Percentiles rank a stretch among this genome's conserved stretches.
Evolutionary conservation across 2,888 invertebrate genomes (phyloP).

Genomic region (Amphipyra berbera): DNA sequence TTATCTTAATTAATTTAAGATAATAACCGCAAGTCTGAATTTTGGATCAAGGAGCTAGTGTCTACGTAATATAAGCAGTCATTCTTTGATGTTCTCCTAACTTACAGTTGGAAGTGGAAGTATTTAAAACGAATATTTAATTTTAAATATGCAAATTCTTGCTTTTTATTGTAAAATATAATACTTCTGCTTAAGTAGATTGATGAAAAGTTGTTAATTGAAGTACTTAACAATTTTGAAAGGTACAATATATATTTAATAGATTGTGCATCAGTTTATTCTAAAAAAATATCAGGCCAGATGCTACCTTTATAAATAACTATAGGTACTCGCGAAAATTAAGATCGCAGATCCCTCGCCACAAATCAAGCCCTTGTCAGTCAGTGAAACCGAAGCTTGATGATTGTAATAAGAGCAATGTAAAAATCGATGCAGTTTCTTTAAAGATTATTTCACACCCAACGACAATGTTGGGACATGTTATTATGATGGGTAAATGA

Average conservation of each 20-base stretch:
- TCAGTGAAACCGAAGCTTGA: conserved; percentile 49
- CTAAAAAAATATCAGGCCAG: too few species aligned
- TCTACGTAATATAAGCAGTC: not conserved
- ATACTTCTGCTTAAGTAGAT: too few species aligned
- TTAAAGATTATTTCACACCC: not conserved
- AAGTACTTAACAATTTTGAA: too few species aligned
- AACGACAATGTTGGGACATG: not conserved
- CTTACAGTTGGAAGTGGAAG: too few species aligned
- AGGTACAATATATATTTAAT: too few species aligned
- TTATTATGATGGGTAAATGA: too few species aligned
- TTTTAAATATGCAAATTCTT: too few species aligned
- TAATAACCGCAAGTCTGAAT: conserved; percentile 53
- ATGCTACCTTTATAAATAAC: too few species aligned
- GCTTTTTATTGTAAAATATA: too few species aligned
- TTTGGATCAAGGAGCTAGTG: conserved; percentile 31
- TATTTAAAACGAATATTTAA: too few species aligned
- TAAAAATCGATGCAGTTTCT: conserved; percentile 11
- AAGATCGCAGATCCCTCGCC: conserved; percentile 55
- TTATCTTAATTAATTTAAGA: conserved; percentile 62
- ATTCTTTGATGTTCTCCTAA: not conserved
- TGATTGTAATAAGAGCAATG: conserved; percentile 43
- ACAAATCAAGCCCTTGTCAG: conserved; percentile 65
- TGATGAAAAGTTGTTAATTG: too few species aligned
- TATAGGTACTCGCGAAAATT: not conserved
- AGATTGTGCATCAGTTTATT: too few species aligned